Conservation (phyloP, 53 echinoderm and acorn worm genomes). For the Mesocentrotus franciscanus region DNA sequence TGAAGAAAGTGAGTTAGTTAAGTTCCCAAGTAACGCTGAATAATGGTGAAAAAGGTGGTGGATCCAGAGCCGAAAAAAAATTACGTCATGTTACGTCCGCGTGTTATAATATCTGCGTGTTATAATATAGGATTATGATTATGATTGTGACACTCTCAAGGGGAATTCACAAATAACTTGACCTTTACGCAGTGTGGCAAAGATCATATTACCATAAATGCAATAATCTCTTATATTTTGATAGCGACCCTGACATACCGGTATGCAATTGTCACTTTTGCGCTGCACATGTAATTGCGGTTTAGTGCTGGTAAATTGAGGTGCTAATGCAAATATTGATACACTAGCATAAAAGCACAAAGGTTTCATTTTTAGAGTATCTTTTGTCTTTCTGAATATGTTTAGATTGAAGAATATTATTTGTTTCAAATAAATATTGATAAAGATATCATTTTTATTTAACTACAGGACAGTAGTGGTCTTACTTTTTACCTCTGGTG, state of each 20-base stretch:
- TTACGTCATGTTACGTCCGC: too few species aligned
- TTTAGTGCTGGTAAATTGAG: neutral
- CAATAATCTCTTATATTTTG: neutral
- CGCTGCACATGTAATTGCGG: neutral
- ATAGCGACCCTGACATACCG: neutral
- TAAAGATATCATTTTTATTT: too few species aligned
- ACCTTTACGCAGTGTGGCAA: neutral
- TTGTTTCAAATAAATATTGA: neutral
- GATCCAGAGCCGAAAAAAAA: too few species aligned
- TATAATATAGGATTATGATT: too few species aligned
- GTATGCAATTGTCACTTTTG: neutral
- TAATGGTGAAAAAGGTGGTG: too few species aligned
- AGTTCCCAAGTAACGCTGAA: too few species aligned
- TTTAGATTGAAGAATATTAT: neutral
- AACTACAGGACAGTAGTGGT: too few species aligned
- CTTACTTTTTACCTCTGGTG: too few species aligned
- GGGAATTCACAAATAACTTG: neutral
- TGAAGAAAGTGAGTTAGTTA: too few species aligned
- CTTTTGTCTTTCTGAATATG: neutral
- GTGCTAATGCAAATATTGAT: constrained; percentile 21
- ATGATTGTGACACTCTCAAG: neutral
- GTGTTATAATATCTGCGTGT: too few species aligned
- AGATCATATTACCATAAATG: neutral
- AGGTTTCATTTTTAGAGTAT: constrained; percentile 4
- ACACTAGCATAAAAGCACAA: neutral